phyloP scores from a whole-genome alignment of 2,797 vertebrate genomes.

The Enoplosus armatus region DNA sequence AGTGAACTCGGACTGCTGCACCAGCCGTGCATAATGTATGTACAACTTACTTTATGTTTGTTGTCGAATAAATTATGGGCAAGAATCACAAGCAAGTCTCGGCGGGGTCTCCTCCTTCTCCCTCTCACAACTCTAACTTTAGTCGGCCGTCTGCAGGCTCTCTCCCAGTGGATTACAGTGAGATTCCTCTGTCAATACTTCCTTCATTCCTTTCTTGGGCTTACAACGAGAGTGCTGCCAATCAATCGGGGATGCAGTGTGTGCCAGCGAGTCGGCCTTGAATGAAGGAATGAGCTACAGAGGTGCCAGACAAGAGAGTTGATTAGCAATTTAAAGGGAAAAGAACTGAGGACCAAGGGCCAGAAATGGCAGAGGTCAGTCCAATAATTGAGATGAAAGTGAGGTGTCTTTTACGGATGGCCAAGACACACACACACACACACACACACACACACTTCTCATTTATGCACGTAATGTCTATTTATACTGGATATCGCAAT shows the following conservation, averaged over 20 bases:
- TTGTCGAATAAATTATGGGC: constrained; percentile 31
- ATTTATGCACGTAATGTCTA: constrained; percentile 71
- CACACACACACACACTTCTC: constrained; percentile 38
- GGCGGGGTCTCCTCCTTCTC: constrained; percentile 15
- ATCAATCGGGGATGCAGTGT: constrained; percentile 55
- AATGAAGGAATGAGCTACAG: constrained; percentile 64
- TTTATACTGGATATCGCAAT: constrained; percentile 72
- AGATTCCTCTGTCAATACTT: constrained; percentile 57
- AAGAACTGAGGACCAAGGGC: constrained; percentile 43
- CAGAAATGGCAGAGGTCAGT: constrained; percentile 63
- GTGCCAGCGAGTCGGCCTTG: constrained; percentile 55
- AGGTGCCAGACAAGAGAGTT: constrained; percentile 64
- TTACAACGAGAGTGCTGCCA: constrained; percentile 60
- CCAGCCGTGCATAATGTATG: constrained; percentile 36
- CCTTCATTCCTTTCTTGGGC: constrained; percentile 45
- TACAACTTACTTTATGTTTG: constrained; percentile 30
- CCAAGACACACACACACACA: constrained; percentile 29
- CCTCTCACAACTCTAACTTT: constrained; percentile 26
- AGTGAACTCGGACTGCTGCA: constrained; percentile 29
- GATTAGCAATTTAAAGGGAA: constrained; percentile 70
- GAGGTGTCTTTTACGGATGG: constrained; percentile 57
- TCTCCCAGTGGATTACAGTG: constrained; percentile 56
- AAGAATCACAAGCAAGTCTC: constrained; percentile 24
- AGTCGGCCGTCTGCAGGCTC: constrained; percentile 25
- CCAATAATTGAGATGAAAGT: constrained; percentile 68